phyloP scores from a whole-genome alignment of 2,113 vertebrate species.

The Microcebus lehilahytsara region DNA sequence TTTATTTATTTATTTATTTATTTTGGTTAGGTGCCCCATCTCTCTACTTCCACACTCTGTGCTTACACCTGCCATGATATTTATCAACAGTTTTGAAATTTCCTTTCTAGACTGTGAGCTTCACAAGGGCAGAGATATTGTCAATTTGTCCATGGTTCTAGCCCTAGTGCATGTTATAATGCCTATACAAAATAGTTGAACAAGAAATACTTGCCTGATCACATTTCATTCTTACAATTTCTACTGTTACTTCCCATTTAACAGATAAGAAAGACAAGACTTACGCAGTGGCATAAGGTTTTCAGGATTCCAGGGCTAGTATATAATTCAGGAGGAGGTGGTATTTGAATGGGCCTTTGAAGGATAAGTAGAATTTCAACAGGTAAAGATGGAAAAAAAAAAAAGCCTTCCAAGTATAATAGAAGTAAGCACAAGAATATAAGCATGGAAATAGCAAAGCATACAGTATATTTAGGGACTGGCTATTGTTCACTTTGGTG shows the following conservation, averaged over 20 bases:
- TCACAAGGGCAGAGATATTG: neutral
- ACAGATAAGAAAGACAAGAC: constrained; percentile 1
- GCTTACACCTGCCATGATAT: neutral
- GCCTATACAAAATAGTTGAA: neutral
- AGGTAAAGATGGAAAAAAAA: neutral
- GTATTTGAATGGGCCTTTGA: neutral
- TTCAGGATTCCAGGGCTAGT: neutral
- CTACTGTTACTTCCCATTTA: neutral
- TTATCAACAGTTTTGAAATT: neutral
- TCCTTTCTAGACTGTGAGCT: neutral
- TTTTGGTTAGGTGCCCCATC: neutral
- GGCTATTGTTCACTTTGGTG: neutral
- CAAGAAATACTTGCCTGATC: neutral
- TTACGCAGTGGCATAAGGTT: neutral
- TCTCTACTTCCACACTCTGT: neutral
- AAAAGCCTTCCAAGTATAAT: neutral
- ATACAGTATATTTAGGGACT: neutral
- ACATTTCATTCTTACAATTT: neutral
- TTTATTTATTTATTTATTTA: neutral
- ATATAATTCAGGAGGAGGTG: neutral
- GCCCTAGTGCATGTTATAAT: neutral
- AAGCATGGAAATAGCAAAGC: neutral
- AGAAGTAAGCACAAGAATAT: neutral
- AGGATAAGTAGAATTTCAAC: neutral
- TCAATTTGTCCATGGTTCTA: neutral